Conservation (phyloP, 2,888 invertebrate species). For the Flabesymbios commensalis region DNA sequence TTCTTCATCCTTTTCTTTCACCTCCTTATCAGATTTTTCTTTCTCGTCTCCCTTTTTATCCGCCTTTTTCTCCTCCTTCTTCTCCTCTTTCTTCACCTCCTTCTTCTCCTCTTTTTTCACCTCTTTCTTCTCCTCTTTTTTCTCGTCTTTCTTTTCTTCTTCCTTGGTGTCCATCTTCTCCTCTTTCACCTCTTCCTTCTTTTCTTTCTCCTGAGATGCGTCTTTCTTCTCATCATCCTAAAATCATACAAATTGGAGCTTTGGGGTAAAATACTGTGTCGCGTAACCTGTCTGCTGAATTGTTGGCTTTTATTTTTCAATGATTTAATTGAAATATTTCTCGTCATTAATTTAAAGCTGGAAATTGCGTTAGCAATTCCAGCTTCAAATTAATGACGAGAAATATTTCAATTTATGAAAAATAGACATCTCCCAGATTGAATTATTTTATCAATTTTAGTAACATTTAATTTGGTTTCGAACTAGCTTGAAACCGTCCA, state of each 20-base stretch:
- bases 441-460: too few relatives aligned
- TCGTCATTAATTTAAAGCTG: too few relatives aligned
- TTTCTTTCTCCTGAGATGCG: slow-evolving; percentile 67
- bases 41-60: slow-evolving; percentile 18
- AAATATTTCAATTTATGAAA: too few relatives aligned
- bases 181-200: too few relatives aligned
- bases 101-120: slow-evolving; percentile 54
- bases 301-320: too few relatives aligned
- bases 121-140: slow-evolving; percentile 20
- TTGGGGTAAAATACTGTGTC: background rate
- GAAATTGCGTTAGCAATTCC: too few relatives aligned
- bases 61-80: slow-evolving; percentile 72
- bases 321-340: too few relatives aligned
- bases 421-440: too few relatives aligned
- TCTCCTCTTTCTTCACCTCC: slow-evolving; percentile 69
- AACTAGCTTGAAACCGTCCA: too few relatives aligned
- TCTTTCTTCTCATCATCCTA: slow-evolving; percentile 65
- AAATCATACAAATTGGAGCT: background rate
- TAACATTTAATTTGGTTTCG: too few relatives aligned
- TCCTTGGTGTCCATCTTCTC: too few relatives aligned
- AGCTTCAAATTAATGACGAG: too few relatives aligned
- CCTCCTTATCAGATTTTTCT: slow-evolving; percentile 62
- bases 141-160: slow-evolving; percentile 65
- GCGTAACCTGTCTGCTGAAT: background rate
- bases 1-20: slow-evolving; percentile 65